A percentile compares a stretch with the other conserved stretches of the same genome.
These are phyloP conservation scores for Harpalus rufipes DNA, from an alignment of 2,888 invertebrate species.

Conservation along the genomic window DNA sequence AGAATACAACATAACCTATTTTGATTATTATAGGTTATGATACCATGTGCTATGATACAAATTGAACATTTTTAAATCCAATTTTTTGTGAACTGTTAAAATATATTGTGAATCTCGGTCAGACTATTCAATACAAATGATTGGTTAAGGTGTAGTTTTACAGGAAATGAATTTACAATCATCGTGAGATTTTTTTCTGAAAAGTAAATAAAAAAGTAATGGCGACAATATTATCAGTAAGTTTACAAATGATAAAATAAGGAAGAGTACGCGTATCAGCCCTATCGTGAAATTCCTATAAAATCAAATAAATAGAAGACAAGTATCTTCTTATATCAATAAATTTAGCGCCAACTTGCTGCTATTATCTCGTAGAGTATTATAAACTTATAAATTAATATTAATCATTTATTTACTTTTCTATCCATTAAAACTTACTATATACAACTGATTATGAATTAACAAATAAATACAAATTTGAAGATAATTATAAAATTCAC, in stretches of 20 bases:
- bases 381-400: no score
- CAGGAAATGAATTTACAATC: no score
- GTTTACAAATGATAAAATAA: conserved; percentile 2
- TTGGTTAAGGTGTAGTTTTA: no score
- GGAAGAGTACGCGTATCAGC: neutral
- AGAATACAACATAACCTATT: neutral
- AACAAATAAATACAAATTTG: no score
- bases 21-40: neutral
- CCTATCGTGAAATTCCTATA: neutral
- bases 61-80: neutral
- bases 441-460: no score
- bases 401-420: no score
- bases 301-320: conserved; percentile 2
- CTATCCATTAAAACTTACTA: no score
- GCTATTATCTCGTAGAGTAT: neutral
- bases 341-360: neutral
- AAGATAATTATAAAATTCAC: no score
- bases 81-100: no score
- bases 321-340: neutral
- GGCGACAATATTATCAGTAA: neutral
- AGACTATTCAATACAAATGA: no score
- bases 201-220: neutral
- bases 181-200: neutral
- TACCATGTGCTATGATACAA: neutral
- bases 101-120: no score